Base-by-base conservation (phyloP, 1,140 invertebrate species). In the Heliconius nattereri region DNA sequence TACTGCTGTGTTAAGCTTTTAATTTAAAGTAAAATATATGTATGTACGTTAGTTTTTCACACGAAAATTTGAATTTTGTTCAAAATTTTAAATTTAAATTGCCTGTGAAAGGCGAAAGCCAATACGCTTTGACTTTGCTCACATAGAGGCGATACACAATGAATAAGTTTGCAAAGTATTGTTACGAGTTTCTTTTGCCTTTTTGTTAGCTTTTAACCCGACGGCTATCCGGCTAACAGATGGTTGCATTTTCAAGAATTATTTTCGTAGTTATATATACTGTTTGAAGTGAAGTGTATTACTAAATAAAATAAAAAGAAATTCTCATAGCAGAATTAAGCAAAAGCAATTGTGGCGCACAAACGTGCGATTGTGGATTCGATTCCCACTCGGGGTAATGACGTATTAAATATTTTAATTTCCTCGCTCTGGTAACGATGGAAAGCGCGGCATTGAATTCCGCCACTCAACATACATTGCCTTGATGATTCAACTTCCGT, bases 191-290 rank as follows among this genome's bases (percentile, higher is more conserved):
- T 26, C 23, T 66, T 66, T 66, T 66, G 60, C 23, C 60, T 66
- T 16, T 66, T 26, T 66, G 60, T 66, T 66, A 26, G 60, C 60
- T 66, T 66, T 66, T 66, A 57, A 57, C 54, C 60, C 60, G 60
- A 66, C 60, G 23, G 60, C 23, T 66, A 66, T 57, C n/a, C 9
- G n/a, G 26, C 57, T 60, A 60, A 26, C 57, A 13, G 57, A 60
- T 57, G 54, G 54, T 57, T 60, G 57, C 23, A 60, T 60, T 60
- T 60, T 26, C 3, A 60, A 60, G 3, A 60, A 26, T 29, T 26
- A 13, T 60, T 60, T 60, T 26, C 19, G 8, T 60, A 60, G 2
- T 60, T 1, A 11, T 35, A 35, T 35, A 7, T 11, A 26, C 23
- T 60, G 8, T 9, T 26, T 26, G 20, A 60, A 9, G 23, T 60